Evolutionary conservation across 2,888 invertebrate genomes (phyloP).

Genomic region (Metacarcinus magister): DNA sequence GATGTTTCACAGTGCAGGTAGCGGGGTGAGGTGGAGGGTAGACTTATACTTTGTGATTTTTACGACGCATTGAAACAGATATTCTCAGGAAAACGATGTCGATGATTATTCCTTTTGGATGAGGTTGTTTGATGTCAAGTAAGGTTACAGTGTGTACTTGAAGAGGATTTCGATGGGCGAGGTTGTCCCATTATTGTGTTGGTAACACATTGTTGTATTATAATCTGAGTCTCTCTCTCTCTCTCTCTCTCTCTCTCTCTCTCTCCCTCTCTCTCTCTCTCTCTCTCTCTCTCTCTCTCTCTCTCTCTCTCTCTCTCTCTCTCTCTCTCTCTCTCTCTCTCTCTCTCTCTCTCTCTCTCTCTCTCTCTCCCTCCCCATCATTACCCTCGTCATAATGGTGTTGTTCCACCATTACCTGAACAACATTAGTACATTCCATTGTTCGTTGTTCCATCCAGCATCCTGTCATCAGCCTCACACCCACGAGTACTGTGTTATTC

Average conservation of each 20-base stretch:
- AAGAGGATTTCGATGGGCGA: no score
- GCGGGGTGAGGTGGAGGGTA: no score
- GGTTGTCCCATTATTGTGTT: not conserved
- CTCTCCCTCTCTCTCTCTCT: no score
- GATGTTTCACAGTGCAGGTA: no score
- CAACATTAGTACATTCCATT: not conserved
- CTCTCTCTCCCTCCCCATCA: not conserved
- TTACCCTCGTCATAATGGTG: not conserved
- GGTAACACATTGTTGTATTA: not conserved
- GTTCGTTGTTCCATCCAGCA: not conserved
- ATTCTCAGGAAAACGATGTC: no score
- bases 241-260: no score
- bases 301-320: slow-evolving; percentile 50
- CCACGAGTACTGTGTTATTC: not conserved
- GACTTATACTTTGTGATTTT: no score
- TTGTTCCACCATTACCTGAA: not conserved
- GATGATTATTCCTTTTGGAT: no score
- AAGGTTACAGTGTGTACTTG: no score
- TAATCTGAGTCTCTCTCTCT: no score
- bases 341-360: not conserved
- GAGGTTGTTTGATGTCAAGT: no score
- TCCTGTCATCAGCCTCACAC: not conserved
- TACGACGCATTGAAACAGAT: no score
- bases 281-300: slow-evolving; percentile 47
- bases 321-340: slow-evolving; percentile 40